These are phyloP conservation scores for Melanerpes formicivorus DNA, from an alignment of 2,113 vertebrate species.

Conservation along the genomic window DNA sequence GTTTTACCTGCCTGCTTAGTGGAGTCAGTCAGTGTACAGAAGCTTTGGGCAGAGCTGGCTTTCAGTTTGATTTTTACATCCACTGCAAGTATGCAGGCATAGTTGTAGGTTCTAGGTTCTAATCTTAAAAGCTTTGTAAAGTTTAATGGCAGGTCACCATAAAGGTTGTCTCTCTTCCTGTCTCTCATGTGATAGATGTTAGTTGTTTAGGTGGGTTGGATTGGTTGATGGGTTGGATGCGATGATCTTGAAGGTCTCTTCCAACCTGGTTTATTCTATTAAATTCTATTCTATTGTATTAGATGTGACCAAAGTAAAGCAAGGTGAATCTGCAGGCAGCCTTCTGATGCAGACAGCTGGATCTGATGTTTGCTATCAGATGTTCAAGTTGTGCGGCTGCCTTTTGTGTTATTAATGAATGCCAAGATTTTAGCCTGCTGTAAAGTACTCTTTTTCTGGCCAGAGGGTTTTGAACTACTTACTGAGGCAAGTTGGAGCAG, in stretches of 20 bases:
- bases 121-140: background rate
- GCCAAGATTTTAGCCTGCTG: background rate
- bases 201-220: no score
- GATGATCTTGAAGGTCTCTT: no score
- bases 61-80: background rate
- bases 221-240: no score
- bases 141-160: background rate
- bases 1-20: background rate
- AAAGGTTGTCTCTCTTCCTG: background rate
- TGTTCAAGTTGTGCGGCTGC: background rate
- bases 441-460: background rate
- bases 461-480: background rate
- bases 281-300: no score
- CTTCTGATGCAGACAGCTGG: background rate
- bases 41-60: background rate
- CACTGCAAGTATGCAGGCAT: fast-evolving
- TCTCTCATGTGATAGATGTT: background rate
- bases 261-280: no score
- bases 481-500: background rate
- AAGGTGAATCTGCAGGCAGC: background rate
- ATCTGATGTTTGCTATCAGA: background rate
- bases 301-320: background rate
- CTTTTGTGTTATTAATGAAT: background rate
- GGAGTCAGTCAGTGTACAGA: background rate
- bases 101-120: background rate